Percentiles rank a stretch among this genome's conserved stretches.
phyloP scores from a whole-genome alignment of 2,113 vertebrate genomes.

The Ahaetulla prasina region DNA sequence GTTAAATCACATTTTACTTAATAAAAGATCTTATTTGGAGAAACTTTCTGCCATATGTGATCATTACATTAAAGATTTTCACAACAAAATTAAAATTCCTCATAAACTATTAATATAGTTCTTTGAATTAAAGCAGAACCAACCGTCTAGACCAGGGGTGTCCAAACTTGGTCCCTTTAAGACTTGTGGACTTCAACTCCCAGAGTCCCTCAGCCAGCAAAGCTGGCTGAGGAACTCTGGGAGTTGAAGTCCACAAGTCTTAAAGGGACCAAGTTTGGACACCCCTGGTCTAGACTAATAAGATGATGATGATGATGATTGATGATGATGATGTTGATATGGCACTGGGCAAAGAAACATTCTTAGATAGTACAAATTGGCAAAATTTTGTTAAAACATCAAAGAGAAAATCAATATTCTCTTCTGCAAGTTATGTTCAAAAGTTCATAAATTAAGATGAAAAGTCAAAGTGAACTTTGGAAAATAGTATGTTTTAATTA shows the following conservation, averaged over 20 bases:
- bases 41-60: slow-evolving; percentile 31
- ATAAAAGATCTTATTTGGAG: slow-evolving; percentile 54
- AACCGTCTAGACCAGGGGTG: background rate
- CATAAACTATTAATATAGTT: slow-evolving; percentile 41
- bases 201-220: no score
- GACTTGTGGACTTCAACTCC: no score
- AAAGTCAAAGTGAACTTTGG: background rate
- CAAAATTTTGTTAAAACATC: slow-evolving; percentile 17
- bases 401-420: slow-evolving; percentile 35
- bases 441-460: slow-evolving; percentile 29
- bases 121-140: background rate
- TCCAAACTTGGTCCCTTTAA: no score
- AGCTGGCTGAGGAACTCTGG: no score
- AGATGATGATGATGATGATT: background rate
- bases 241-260: no score
- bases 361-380: slow-evolving; percentile 33
- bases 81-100: slow-evolving; percentile 40
- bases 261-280: no score
- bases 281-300: no score
- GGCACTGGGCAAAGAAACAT: slow-evolving; percentile 11
- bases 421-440: slow-evolving; percentile 30
- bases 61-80: slow-evolving; percentile 46
- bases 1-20: slow-evolving; percentile 47
- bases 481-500: slow-evolving; percentile 39
- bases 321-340: background rate